phyloP scores from a whole-genome alignment of 2,888 invertebrate species.

The Meteorus colon region DNA sequence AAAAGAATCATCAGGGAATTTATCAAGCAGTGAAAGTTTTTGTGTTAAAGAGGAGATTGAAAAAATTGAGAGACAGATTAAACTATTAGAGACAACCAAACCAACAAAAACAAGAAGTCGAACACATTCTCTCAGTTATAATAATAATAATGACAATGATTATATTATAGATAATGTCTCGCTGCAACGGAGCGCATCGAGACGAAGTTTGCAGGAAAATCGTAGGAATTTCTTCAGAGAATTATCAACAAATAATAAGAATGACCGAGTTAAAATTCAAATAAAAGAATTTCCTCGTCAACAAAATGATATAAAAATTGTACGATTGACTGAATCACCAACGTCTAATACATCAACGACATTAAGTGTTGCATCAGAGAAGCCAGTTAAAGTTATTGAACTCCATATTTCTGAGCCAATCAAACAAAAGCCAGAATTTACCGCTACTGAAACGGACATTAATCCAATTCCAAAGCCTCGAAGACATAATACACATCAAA shows the following conservation, averaged over 20 bases:
- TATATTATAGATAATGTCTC: not conserved
- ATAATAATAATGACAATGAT: constrained; percentile 44
- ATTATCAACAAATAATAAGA: constrained; percentile 54
- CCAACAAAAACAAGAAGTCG: constrained; percentile 46
- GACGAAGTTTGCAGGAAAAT: constrained; percentile 61
- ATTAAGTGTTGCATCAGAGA: constrained; percentile 53
- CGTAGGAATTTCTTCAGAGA: constrained; percentile 64
- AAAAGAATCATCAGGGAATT: constrained; percentile 53
- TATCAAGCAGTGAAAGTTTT: constrained; percentile 64
- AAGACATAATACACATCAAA: constrained; percentile 69
- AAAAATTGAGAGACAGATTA: constrained; percentile 68
- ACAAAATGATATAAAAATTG: constrained; percentile 64
- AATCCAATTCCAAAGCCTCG: constrained; percentile 78
- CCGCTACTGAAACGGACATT: constrained; percentile 51
- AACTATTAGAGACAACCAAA: constrained; percentile 60
- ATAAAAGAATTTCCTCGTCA: constrained; percentile 64
- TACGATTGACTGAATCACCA: constrained; percentile 59
- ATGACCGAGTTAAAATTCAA: constrained; percentile 59
- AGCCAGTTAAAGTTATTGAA: constrained; percentile 72
- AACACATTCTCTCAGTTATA: constrained; percentile 44
- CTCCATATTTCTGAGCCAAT: constrained; percentile 76
- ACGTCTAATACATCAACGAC: constrained; percentile 44
- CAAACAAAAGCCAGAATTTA: constrained; percentile 65
- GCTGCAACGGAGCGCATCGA: constrained; percentile 43
- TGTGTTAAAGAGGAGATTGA: constrained; percentile 69